Conservation (phyloP, 2,113 vertebrate genomes). For the Carassius carassius region DNA sequence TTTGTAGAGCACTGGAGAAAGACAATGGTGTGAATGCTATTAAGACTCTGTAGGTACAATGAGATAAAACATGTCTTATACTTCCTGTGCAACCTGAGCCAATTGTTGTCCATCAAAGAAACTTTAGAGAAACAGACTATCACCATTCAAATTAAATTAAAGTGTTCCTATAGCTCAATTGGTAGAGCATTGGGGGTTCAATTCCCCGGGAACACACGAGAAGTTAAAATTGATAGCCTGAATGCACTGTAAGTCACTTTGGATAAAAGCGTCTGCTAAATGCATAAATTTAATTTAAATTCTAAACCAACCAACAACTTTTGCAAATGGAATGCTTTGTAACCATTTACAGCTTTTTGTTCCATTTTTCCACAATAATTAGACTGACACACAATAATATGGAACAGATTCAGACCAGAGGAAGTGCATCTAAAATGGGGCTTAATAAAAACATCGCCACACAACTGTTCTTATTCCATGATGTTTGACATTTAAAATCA, state of each 20-base stretch:
- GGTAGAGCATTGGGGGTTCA: too few relatives aligned
- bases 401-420: constrained; percentile 31
- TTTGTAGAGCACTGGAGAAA: constrained; percentile 22
- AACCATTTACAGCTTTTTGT: constrained; percentile 12
- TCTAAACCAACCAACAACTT: constrained; percentile 14
- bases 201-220: too few relatives aligned
- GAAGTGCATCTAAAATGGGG: constrained; percentile 26
- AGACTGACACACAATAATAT: constrained; percentile 22
- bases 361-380: constrained; percentile 25
- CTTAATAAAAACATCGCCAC: not conserved
- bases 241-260: too few relatives aligned
- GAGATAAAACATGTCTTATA: constrained; percentile 32
- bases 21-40: constrained; percentile 24
- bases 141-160: not conserved
- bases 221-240: too few relatives aligned
- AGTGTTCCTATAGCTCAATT: too few relatives aligned
- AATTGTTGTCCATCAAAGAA: constrained; percentile 19
- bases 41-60: constrained; percentile 8
- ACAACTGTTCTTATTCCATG: not conserved
- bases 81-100: constrained; percentile 22
- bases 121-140: not conserved
- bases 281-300: not conserved
- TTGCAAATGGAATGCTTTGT: not conserved
- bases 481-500: constrained; percentile 38
- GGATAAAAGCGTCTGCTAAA: not conserved